Evolutionary conservation across 2,888 invertebrate species (phyloP).

Genomic region (Drosophila acutilabella): DNA sequence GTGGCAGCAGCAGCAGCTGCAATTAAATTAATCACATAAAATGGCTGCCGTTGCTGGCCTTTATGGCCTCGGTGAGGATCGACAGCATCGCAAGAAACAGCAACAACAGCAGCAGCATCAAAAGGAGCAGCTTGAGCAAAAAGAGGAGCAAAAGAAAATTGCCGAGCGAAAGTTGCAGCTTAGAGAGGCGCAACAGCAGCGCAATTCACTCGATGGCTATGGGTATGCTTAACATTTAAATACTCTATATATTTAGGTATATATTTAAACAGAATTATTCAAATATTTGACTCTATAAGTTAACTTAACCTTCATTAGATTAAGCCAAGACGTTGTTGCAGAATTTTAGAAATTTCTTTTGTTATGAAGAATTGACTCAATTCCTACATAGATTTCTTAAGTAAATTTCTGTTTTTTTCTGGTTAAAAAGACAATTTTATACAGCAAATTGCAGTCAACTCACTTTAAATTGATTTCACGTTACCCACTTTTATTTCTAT

Average conservation of each 20-base stretch:
- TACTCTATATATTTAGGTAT: not conserved
- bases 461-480: too few species aligned
- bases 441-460: too few species aligned
- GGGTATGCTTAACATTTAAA: slow-evolving; percentile 55
- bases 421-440: too few species aligned
- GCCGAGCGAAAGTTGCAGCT: slow-evolving; percentile 81
- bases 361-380: too few species aligned
- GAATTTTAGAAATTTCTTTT: too few species aligned
- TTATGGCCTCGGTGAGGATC: slow-evolving; percentile 92
- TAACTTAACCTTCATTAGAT: too few species aligned
- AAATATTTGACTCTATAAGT: too few species aligned
- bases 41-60: slow-evolving; percentile 93
- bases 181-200: slow-evolving; percentile 73
- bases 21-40: slow-evolving; percentile 19
- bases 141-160: slow-evolving; percentile 85
- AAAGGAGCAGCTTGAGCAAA: slow-evolving; percentile 87
- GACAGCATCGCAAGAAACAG: slow-evolving; percentile 85
- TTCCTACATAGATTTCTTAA: too few species aligned
- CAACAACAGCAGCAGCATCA: slow-evolving; percentile 86
- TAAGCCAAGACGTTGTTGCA: too few species aligned
- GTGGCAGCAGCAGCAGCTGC: slow-evolving; percentile 13
- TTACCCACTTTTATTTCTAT: too few species aligned
- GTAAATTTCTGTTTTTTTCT: too few species aligned
- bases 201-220: slow-evolving; percentile 83
- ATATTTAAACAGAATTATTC: too few species aligned